Evolutionary conservation across 1,140 invertebrate genomes (phyloP).

Genomic region (Latrodectus geometricus): DNA sequence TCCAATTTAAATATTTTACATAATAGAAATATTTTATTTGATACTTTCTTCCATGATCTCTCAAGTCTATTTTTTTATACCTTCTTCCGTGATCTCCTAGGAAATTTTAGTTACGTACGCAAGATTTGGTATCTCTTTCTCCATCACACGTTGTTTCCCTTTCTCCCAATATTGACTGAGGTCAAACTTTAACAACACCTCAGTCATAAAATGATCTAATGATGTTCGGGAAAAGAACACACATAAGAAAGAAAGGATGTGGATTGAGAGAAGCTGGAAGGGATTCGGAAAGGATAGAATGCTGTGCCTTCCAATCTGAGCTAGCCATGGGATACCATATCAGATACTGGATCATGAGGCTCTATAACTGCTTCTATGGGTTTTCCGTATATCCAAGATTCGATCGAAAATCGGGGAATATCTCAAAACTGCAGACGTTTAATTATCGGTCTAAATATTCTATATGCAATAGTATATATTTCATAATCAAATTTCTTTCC

Average conservation of each 20-base stretch:
- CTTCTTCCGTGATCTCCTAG: too few species aligned
- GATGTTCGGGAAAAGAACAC: slow-evolving; percentile 18
- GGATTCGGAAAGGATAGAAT: slow-evolving; percentile 48
- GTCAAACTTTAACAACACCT: slow-evolving; percentile 50
- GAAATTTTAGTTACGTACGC: too few species aligned
- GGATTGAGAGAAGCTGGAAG: slow-evolving; percentile 34
- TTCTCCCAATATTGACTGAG: slow-evolving; percentile 32
- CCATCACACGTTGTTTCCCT: not conserved
- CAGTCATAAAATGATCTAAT: slow-evolving; percentile 37
- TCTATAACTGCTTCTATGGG: slow-evolving; percentile 19
- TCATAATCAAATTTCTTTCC: not conserved
- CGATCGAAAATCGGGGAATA: slow-evolving; percentile 26
- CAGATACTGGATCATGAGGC: slow-evolving; percentile 48
- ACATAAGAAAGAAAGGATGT: slow-evolving; percentile 4
- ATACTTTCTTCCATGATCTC: too few species aligned
- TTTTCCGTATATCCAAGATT: slow-evolving; percentile 17
- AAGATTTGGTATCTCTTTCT: not conserved
- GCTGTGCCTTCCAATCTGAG: slow-evolving; percentile 53
- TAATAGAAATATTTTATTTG: too few species aligned
- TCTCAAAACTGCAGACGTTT: not conserved
- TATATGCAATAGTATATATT: not conserved
- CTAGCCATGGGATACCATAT: slow-evolving; percentile 51
- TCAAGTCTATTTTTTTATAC: too few species aligned
- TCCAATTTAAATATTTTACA: too few species aligned
- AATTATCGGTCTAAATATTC: not conserved